Evolutionary conservation across 1,140 invertebrate species (phyloP), one percentile per base, ranked within the genome.

Genomic region (Drosophila sp.): DNA sequence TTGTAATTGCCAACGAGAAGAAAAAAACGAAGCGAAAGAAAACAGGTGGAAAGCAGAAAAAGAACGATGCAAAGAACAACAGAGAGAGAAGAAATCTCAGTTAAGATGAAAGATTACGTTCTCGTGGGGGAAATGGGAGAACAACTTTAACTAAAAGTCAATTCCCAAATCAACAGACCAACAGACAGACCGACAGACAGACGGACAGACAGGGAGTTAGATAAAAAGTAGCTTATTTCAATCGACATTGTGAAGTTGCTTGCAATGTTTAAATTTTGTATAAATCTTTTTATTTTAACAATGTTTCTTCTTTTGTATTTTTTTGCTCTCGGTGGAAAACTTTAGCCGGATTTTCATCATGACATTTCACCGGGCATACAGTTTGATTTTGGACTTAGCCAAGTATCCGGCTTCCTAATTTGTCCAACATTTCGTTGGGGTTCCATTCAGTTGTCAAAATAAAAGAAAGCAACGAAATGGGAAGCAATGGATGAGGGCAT

Each of bases 91-190:
- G 66, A 89, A 80, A 87, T 89, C 84, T 80, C 66, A 72, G 83
- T 68, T 80, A 73, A 87, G 80, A 84, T 89, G 84, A 84, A 71
- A 89, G 84, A 89, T 89, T 89, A 89, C 80, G 72, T 87, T 66
- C 79, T 71, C 72, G 71, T 58, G 30, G 56, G 57, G 33, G 11
- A 56, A 30, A 29, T 29, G 44, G 41, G 32, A 41, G 54, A 47
- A 25, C 25, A 79, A 58, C 72, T 80, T 63, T 72, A 74, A 87
- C 72, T 76, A 75, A 84, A 89, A 89, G 77, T 80, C 84, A 80
- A 89, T 89, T 89, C 80, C 84, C 84, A 80, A 80, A 84, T 84
- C 84, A 79, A 74, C 70, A 84, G 70, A 17, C 17, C 17, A 17
- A 17, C 17, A 17, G 17, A 65, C 38, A 68, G 35, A 66, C 30